A percentile compares a stretch with the other conserved stretches of the same genome.
phyloP scores from a whole-genome alignment of 2,113 vertebrate species.

The Notothenia rossii region DNA sequence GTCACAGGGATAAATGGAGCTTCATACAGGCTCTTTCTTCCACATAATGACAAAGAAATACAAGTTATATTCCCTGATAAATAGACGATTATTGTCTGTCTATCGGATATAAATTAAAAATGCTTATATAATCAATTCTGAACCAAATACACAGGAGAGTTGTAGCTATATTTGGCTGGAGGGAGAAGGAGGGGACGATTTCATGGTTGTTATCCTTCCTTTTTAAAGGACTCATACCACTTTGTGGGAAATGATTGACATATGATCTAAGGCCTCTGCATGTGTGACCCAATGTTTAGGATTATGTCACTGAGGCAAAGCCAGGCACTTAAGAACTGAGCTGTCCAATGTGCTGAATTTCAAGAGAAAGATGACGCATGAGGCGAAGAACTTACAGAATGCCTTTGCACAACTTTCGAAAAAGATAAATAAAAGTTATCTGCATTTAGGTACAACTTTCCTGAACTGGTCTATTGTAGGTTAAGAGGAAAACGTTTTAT shows the following conservation, averaged over 20 bases:
- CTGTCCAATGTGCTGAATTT: constrained; percentile 82
- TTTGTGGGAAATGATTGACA: constrained; percentile 24
- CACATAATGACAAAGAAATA: constrained; percentile 45
- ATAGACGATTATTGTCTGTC: constrained; percentile 10
- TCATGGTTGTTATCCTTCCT: constrained; percentile 7
- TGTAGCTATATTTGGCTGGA: not conserved
- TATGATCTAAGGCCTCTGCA: constrained; percentile 9
- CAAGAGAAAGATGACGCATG: constrained; percentile 31
- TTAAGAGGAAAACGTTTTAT: not conserved
- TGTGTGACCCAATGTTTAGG: constrained; percentile 52
- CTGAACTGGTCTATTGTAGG: no score
- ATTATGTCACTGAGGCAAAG: constrained; percentile 37
- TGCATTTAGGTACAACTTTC: not conserved
- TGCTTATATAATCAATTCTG: constrained; percentile 18
- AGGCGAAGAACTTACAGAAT: not conserved
- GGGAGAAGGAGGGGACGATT: not conserved
- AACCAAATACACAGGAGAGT: constrained; percentile 2
- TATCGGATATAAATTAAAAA: constrained; percentile 41
- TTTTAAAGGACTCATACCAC: not conserved
- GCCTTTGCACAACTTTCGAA: not conserved
- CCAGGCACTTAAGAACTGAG: constrained; percentile 61
- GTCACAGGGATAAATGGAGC: constrained; percentile 54
- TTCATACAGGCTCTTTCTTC: constrained; percentile 44
- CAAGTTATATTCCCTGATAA: constrained; percentile 50
- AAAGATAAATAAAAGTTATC: not conserved